Conservation (phyloP, 1,140 invertebrate genomes). For the Rhopalosiphum maidis region DNA sequence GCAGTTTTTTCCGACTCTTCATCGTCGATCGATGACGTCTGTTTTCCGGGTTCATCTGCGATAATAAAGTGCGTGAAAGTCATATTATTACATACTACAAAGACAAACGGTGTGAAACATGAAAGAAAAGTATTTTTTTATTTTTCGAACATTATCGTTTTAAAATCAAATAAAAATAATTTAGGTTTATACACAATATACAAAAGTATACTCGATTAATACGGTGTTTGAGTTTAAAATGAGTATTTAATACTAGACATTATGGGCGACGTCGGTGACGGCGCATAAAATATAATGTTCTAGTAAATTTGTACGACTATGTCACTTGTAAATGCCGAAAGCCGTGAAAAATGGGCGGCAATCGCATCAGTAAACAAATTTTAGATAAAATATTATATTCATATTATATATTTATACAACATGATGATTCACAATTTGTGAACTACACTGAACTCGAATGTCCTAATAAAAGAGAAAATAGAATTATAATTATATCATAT, state of each 20-base stretch:
- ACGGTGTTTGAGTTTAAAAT: not conserved
- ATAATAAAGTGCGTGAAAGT: not conserved
- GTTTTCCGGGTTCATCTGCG: slow-evolving; percentile 24
- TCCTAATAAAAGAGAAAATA: not conserved
- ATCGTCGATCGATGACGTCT: not conserved
- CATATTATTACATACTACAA: not conserved
- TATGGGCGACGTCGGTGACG: not conserved
- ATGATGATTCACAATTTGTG: not conserved
- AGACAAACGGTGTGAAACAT: not conserved
- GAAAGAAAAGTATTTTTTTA: not conserved
- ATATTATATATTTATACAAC: not conserved
- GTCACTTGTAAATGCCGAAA: not conserved
- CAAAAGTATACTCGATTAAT: not conserved
- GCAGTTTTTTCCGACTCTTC: not conserved
- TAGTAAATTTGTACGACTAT: not conserved
- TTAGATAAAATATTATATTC: not conserved
- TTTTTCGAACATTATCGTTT: not conserved
- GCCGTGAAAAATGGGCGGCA: not conserved
- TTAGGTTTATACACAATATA: not conserved
- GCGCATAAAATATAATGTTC: not conserved
- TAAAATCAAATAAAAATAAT: not conserved
- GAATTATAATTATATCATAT: not conserved
- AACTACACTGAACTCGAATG: not conserved
- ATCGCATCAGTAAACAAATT: not conserved
- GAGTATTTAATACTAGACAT: not conserved